phyloP scores from a whole-genome alignment of 2,888 invertebrate genomes.

The Tetanocera ferruginea region DNA sequence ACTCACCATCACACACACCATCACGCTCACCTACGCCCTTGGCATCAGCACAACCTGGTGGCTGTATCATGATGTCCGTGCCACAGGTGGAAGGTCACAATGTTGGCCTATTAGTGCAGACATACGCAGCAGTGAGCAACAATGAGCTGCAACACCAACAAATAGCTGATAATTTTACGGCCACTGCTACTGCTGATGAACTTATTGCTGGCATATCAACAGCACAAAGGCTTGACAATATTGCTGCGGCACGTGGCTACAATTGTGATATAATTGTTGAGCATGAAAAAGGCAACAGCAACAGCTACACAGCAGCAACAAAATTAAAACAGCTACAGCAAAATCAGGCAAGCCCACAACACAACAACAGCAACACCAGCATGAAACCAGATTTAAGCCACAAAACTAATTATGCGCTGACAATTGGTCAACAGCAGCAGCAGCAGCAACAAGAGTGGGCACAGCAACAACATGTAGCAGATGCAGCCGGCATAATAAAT shows the following conservation, averaged over 20 bases:
- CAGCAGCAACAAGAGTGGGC: slow-evolving; percentile 45
- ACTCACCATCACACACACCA: slow-evolving; percentile 18
- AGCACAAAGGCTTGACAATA: slow-evolving; percentile 8
- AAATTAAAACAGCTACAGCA: too few relatives aligned
- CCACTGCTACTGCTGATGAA: neutral
- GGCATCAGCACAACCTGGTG: slow-evolving; percentile 1
- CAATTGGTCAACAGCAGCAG: slow-evolving; percentile 17
- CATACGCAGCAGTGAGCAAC: slow-evolving; percentile 16
- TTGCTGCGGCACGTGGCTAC: slow-evolving; percentile 5
- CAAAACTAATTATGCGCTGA: neutral
- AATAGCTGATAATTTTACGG: neutral
- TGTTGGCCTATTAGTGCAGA: slow-evolving; percentile 60
- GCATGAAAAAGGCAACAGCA: neutral
- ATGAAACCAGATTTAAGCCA: neutral
- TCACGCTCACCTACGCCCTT: slow-evolving; percentile 1
- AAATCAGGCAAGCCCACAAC: neutral
- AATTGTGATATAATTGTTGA: neutral
- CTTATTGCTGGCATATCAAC: slow-evolving; percentile 25
- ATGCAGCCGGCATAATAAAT: slow-evolving; percentile 50
- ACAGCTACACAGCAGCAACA: neutral
- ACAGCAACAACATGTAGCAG: slow-evolving; percentile 37
- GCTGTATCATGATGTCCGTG: slow-evolving; percentile 42
- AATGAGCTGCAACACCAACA: slow-evolving; percentile 16
- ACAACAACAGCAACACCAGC: neutral
- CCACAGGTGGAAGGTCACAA: slow-evolving; percentile 64